These are phyloP conservation scores for Hormiphora californensis DNA, from an alignment of 37 sponge, comb jelly and placozoan species.

Conservation along the genomic window DNA sequence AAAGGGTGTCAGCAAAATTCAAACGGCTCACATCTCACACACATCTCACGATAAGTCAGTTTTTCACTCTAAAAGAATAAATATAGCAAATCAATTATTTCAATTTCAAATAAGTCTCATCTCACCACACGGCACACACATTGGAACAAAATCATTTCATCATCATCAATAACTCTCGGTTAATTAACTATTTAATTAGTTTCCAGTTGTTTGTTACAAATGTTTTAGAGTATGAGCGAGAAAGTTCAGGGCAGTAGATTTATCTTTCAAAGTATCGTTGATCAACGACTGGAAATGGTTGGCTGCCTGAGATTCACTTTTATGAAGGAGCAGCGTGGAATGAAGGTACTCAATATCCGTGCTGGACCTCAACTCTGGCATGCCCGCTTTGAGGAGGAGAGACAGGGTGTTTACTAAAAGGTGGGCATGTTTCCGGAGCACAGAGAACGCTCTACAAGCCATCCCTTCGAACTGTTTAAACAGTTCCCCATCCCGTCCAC, in stretches of 20 bases:
- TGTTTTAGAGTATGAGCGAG: conserved; percentile 47
- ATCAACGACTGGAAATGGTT: conserved; percentile 42
- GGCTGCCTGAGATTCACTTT: conserved; percentile 52
- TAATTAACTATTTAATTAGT: too few relatives aligned
- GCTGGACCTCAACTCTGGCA: conserved; percentile 27
- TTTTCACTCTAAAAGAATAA: too few relatives aligned
- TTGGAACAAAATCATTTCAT: too few relatives aligned
- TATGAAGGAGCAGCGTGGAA: background rate
- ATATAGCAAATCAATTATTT: too few relatives aligned
- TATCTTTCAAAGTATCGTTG: conserved; percentile 46
- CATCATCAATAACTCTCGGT: too few relatives aligned
- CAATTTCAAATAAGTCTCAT: too few relatives aligned
- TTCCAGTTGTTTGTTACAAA: background rate
- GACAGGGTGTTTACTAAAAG: conserved; percentile 14
- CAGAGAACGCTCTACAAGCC: conserved; percentile 34
- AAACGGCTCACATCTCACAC: too few relatives aligned
- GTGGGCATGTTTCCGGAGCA: conserved; percentile 35
- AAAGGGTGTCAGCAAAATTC: too few relatives aligned
- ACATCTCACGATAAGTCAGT: too few relatives aligned
- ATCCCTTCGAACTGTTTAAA: conserved; percentile 38
- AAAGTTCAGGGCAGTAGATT: conserved; percentile 51
- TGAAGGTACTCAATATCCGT: conserved; percentile 45
- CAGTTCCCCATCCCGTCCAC: conserved; percentile 66
- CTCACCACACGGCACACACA: too few relatives aligned
- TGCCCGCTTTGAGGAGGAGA: conserved; percentile 11